phyloP scores from a whole-genome alignment of 2,797 vertebrate species.

The Melanotaenia pygmaea region DNA sequence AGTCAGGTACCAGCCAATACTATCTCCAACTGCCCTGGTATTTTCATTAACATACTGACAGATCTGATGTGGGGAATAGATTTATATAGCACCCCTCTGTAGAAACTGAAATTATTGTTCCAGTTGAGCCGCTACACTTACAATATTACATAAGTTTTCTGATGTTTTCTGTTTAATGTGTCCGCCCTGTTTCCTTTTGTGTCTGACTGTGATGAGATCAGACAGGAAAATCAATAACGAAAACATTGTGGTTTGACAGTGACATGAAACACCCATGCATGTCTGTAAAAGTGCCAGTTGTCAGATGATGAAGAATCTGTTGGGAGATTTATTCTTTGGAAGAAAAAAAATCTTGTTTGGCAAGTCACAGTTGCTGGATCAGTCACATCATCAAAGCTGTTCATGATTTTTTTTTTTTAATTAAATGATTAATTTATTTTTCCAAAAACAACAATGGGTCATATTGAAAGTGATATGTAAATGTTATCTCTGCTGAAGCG shows the following conservation, averaged over 20 bases:
- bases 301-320: conserved; percentile 40
- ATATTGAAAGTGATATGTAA: neutral
- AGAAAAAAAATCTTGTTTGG: conserved; percentile 12
- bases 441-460: neutral
- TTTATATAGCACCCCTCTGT: conserved; percentile 56
- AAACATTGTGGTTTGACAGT: conserved; percentile 73
- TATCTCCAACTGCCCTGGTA: conserved; percentile 56
- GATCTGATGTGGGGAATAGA: conserved; percentile 50
- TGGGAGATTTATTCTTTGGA: conserved; percentile 25
- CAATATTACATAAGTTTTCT: conserved; percentile 62
- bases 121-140: conserved; percentile 51
- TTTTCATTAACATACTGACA: conserved; percentile 73
- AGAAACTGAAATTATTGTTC: conserved; percentile 50
- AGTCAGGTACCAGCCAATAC: conserved; percentile 53
- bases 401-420: neutral
- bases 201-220: conserved; percentile 59
- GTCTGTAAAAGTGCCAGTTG: conserved; percentile 54
- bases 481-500: neutral
- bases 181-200: conserved; percentile 34
- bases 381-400: conserved; percentile 27
- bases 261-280: conserved; percentile 66
- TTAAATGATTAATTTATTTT: neutral
- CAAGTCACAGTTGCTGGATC: conserved; percentile 15
- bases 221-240: conserved; percentile 74
- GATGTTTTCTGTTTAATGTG: conserved; percentile 56